A percentile compares a stretch with the other conserved stretches of the same genome.
These are phyloP conservation scores for Paramisgurnus dabryanus DNA, from an alignment of 2,113 vertebrate species.

Conservation along the genomic window DNA sequence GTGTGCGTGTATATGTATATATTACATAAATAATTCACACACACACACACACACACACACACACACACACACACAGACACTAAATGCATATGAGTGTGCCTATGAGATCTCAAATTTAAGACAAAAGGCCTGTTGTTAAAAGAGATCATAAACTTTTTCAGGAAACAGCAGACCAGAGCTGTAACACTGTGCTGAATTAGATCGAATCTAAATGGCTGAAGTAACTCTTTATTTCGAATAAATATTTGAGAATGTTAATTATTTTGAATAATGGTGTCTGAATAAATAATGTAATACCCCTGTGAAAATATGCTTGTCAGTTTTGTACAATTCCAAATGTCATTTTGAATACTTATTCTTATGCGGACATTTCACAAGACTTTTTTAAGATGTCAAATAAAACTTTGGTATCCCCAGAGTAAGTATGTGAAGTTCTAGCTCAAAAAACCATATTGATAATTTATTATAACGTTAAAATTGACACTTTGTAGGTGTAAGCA, in stretches of 20 bases:
- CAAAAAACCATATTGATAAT: too few relatives aligned
- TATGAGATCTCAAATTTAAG: neutral
- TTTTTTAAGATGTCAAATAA: too few relatives aligned
- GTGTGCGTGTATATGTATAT: neutral
- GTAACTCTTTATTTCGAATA: slow-evolving; percentile 24
- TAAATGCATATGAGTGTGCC: neutral
- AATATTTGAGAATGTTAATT: slow-evolving; percentile 24
- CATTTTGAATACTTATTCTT: too few relatives aligned
- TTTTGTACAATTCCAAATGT: neutral
- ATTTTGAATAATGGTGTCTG: slow-evolving; percentile 5
- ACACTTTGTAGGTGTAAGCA: too few relatives aligned
- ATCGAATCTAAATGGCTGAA: slow-evolving; percentile 6
- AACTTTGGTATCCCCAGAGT: too few relatives aligned
- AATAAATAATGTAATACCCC: slow-evolving; percentile 30
- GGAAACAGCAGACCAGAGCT: slow-evolving; percentile 12
- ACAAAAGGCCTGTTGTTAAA: neutral
- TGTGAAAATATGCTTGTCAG: neutral
- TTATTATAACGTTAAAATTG: too few relatives aligned
- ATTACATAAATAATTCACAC: neutral
- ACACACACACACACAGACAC: too few relatives aligned
- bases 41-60: neutral
- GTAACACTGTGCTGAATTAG: slow-evolving; percentile 7
- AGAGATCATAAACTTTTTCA: neutral
- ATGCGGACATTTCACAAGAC: too few relatives aligned
- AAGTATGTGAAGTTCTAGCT: too few relatives aligned